Percentiles rank a stretch among this genome's conserved stretches.
These are phyloP conservation scores for Proterorhinus semilunaris DNA, from an alignment of 2,113 vertebrate species.

Conservation along the genomic window DNA sequence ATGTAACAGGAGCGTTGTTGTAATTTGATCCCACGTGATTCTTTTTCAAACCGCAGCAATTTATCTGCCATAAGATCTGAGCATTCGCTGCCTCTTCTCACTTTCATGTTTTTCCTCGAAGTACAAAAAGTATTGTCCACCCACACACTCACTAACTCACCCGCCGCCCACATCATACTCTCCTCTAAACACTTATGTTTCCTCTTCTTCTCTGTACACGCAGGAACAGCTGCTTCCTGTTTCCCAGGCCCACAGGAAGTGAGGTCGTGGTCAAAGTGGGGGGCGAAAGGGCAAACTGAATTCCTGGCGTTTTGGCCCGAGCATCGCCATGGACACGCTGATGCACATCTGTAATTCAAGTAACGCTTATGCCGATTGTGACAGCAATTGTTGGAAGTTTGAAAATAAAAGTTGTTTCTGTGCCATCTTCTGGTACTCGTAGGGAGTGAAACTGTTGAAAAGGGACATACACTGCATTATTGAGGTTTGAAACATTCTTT, in stretches of 20 bases:
- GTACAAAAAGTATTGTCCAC: not conserved
- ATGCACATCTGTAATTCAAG: not conserved
- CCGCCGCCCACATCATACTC: not conserved
- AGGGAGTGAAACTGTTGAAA: no score
- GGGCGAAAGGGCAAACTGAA: not conserved
- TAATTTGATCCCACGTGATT: not conserved
- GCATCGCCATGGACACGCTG: not conserved
- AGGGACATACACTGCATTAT: no score
- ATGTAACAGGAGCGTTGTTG: not conserved
- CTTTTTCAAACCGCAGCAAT: not conserved
- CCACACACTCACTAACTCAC: not conserved
- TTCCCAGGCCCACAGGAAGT: slow-evolving; percentile 10
- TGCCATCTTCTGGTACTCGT: no score
- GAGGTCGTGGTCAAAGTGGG: not conserved
- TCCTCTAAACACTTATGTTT: not conserved
- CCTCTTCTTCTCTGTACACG: not conserved
- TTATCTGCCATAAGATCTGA: no score
- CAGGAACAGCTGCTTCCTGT: slow-evolving; percentile 10
- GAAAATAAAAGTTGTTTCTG: no score
- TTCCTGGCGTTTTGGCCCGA: not conserved
- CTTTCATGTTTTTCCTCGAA: slow-evolving; percentile 2
- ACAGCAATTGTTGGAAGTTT: no score
- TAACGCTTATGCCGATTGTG: not conserved
- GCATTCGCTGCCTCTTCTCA: not conserved
- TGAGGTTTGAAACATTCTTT: no score